Percentiles rank a stretch among this genome's conserved stretches.
phyloP scores from a whole-genome alignment of 2,888 invertebrate species.

The Trissolcus brochymenae region DNA sequence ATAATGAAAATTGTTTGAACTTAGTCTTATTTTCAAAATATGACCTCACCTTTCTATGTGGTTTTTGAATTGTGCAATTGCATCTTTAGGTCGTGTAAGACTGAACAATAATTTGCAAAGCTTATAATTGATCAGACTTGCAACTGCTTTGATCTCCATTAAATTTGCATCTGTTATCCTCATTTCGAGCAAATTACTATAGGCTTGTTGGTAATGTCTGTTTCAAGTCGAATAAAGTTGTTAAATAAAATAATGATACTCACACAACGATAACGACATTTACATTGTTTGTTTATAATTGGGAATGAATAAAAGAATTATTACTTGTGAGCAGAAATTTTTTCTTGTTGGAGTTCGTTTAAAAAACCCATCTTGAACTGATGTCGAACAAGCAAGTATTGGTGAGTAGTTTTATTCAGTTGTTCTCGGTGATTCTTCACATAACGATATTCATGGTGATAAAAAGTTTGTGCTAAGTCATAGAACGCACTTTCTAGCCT shows the following conservation, averaged over 20 bases:
- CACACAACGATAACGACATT: no score
- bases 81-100: conserved; percentile 92
- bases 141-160: conserved; percentile 95
- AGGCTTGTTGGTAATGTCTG: conserved; percentile 91
- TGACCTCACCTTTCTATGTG: conserved; percentile 85
- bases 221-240: conserved; percentile 62
- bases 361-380: conserved; percentile 98
- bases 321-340: conserved; percentile 88
- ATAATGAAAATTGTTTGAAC: not conserved
- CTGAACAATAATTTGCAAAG: conserved; percentile 93
- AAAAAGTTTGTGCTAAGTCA: conserved; percentile 94
- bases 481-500: conserved; percentile 95
- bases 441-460: conserved; percentile 90
- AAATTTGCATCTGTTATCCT: conserved; percentile 93
- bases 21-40: not conserved
- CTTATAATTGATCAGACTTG: conserved; percentile 96
- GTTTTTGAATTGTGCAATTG: conserved; percentile 94
- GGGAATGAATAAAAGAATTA: not conserved
- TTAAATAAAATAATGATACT: no score
- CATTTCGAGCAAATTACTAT: conserved; percentile 92
- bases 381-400: conserved; percentile 94
- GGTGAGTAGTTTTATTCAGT: conserved; percentile 93
- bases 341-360: conserved; percentile 94
- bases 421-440: conserved; percentile 93
- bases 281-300: no score